Conservation (phyloP, 1,140 invertebrate genomes). For the Lordiphosa mommai region DNA sequence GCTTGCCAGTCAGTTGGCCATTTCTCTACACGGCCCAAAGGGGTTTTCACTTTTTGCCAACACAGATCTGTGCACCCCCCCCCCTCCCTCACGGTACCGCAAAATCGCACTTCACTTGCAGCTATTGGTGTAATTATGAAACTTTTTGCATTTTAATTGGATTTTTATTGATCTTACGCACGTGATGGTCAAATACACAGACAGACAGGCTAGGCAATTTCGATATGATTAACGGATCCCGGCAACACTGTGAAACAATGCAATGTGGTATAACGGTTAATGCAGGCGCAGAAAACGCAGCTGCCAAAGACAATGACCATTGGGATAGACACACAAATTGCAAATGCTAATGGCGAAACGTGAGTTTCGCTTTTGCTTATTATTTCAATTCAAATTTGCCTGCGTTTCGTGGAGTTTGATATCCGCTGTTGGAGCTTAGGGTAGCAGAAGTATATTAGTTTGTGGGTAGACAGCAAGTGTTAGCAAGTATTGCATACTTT, state of each 20-base stretch:
- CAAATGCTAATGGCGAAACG: constrained; percentile 70
- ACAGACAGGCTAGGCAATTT: constrained; percentile 30
- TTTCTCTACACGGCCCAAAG: constrained; percentile 50
- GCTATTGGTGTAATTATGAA: constrained; percentile 60
- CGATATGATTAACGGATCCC: constrained; percentile 30
- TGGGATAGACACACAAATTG: constrained; percentile 29
- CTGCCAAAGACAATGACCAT: constrained; percentile 53
- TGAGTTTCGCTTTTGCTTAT: constrained; percentile 63
- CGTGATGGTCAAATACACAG: constrained; percentile 43
- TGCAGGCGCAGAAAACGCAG: constrained; percentile 27
- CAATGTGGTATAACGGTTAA: constrained; percentile 40
- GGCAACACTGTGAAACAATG: constrained; percentile 22
- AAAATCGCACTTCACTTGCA: background rate
- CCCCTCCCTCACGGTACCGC: background rate
- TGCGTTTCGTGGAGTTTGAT: constrained; percentile 26
- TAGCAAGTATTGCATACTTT: too few species aligned
- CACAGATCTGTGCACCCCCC: background rate
- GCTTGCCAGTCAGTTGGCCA: constrained; percentile 41
- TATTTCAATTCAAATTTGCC: constrained; percentile 53
- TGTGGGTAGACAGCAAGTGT: too few species aligned
- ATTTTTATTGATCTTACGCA: constrained; percentile 77
- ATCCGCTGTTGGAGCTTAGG: background rate
- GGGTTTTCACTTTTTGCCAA: constrained; percentile 49
- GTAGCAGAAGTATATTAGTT: background rate
- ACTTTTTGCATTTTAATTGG: constrained; percentile 75